phyloP scores from a whole-genome alignment of 35 echinoderm and acorn worm species.

The Lytechinus pictus region DNA sequence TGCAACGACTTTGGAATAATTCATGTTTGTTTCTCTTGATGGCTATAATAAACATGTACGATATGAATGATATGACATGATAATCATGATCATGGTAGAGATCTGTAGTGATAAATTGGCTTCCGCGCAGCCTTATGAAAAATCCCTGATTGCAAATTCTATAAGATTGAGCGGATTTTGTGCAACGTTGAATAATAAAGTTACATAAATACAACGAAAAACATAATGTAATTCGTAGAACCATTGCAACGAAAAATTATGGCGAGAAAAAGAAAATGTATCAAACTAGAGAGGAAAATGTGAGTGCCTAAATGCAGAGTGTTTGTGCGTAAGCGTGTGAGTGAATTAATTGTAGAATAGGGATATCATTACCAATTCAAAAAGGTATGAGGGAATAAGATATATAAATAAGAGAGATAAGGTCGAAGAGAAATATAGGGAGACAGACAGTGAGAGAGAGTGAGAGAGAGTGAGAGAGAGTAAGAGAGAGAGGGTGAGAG shows the following conservation, averaged over 20 bases:
- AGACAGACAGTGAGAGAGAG: neutral
- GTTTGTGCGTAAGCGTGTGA: neutral
- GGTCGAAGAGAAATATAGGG: neutral
- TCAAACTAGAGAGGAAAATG: neutral
- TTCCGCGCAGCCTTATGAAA: too few species aligned
- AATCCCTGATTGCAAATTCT: too few species aligned
- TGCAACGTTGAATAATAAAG: too few species aligned
- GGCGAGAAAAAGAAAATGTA: too few species aligned
- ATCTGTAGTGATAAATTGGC: too few species aligned
- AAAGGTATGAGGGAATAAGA: neutral
- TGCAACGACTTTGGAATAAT: neutral
- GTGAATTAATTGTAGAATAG: neutral
- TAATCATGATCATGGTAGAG: too few species aligned
- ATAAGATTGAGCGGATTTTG: too few species aligned
- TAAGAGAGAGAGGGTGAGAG: neutral
- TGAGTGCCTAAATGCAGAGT: neutral
- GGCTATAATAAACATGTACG: neutral
- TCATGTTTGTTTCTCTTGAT: constrained; percentile 3
- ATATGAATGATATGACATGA: too few species aligned
- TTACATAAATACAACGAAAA: too few species aligned
- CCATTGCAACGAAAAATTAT: too few species aligned
- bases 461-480: neutral
- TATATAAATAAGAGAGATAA: neutral
- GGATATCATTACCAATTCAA: too few species aligned
- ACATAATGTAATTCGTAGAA: too few species aligned